Conservation (phyloP, 2,888 invertebrate species). For the Toxonevra muliebris region DNA sequence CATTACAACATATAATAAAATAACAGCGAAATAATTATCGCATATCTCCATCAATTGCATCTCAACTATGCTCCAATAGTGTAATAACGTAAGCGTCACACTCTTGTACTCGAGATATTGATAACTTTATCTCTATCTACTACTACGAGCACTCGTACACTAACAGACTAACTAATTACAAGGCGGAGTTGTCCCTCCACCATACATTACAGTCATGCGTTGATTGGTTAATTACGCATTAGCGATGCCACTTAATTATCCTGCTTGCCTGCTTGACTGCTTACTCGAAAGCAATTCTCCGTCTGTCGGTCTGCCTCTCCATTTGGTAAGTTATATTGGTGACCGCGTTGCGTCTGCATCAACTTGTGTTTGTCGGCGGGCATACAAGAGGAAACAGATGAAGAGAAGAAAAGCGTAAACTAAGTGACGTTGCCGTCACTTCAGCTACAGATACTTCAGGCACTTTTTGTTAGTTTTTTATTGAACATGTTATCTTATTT, state of each 20-base stretch:
- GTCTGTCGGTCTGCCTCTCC: neutral
- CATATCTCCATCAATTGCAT: no score
- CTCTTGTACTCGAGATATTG: no score
- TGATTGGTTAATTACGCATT: slow-evolving; percentile 37
- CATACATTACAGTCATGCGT: slow-evolving; percentile 9
- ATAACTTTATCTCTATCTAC: no score
- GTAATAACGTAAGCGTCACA: no score
- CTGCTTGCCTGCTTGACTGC: slow-evolving; percentile 17
- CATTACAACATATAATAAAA: no score
- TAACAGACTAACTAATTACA: no score
- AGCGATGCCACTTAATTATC: slow-evolving; percentile 33
- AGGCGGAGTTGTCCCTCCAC: no score
- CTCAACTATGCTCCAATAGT: no score
- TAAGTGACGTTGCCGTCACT: slow-evolving; percentile 31
- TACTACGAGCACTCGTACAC: no score
- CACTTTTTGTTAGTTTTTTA: slow-evolving; percentile 34
- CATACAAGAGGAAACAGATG: neutral
- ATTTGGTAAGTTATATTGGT: neutral
- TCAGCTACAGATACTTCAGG: no score
- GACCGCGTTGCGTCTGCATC: neutral
- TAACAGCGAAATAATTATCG: no score
- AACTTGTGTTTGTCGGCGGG: neutral
- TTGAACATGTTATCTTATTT: slow-evolving; percentile 38
- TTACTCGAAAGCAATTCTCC: neutral
- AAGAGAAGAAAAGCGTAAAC: neutral